phyloP scores from a whole-genome alignment of 23 tunicate genomes.

The Trididemnum miniatum region DNA sequence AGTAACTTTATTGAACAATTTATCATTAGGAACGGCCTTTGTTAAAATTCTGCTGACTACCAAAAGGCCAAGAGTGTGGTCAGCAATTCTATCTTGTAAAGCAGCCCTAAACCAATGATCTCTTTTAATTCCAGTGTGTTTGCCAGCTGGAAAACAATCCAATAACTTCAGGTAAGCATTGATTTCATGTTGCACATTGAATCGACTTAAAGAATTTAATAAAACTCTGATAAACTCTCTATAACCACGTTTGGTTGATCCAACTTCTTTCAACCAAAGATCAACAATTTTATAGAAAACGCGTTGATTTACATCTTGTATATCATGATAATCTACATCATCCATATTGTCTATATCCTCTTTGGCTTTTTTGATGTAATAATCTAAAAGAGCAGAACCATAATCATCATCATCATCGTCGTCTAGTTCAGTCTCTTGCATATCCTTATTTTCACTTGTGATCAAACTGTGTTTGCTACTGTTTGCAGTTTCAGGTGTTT shows the following conservation, averaged over 20 bases:
- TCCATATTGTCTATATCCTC: constrained; percentile 51
- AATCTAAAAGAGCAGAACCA: constrained; percentile 50
- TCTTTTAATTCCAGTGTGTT: constrained; percentile 81
- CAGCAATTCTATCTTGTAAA: constrained; percentile 70
- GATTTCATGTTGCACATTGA: constrained; percentile 76
- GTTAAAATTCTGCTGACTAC: constrained; percentile 33
- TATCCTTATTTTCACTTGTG: too few species aligned
- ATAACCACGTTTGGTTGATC: constrained; percentile 71
- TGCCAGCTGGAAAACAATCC: constrained; percentile 83
- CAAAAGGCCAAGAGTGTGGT: constrained; percentile 63
- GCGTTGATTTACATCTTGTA: constrained; percentile 57
- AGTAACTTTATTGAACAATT: constrained; percentile 40
- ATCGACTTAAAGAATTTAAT: constrained; percentile 50
- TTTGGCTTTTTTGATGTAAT: constrained; percentile 74
- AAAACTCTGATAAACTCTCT: constrained; percentile 73
- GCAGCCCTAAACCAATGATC: constrained; percentile 66
- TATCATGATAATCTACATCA: constrained; percentile 77
- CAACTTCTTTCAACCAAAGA: constrained; percentile 82
- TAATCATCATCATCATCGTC: constrained; percentile 36
- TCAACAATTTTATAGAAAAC: constrained; percentile 83
- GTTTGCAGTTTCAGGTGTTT: not conserved
- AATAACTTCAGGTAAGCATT: constrained; percentile 67
- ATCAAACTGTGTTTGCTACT: too few species aligned
- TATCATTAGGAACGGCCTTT: constrained; percentile 68
- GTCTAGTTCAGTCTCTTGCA: too few species aligned